These are phyloP conservation scores for Anoura caudifer DNA, from an alignment of 2,113 vertebrate species.

Conservation along the genomic window DNA sequence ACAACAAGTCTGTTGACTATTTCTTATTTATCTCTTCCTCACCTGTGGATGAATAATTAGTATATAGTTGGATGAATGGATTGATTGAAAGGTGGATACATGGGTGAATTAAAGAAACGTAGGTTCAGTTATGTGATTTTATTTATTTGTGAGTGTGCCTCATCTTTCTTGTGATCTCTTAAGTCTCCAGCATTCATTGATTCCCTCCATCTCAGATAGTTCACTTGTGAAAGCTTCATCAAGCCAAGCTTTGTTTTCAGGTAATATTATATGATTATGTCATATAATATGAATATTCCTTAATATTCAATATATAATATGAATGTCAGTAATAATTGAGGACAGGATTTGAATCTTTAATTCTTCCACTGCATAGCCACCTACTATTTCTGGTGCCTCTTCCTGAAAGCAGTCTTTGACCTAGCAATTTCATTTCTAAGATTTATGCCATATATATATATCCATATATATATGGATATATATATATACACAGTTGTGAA, in stretches of 20 bases:
- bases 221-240: not conserved
- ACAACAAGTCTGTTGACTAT: not conserved
- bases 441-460: not conserved
- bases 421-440: not conserved
- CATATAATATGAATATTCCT: too few relatives aligned
- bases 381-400: not conserved
- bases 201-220: not conserved
- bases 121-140: not conserved
- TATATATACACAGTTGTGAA: not conserved
- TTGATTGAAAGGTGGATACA: not conserved
- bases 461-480: too few relatives aligned
- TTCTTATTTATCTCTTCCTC: not conserved
- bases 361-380: not conserved
- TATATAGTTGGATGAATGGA: not conserved
- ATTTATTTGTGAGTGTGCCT: not conserved
- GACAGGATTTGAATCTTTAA: not conserved
- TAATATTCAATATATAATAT: too few relatives aligned
- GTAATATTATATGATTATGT: not conserved
- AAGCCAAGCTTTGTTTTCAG: not conserved
- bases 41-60: not conserved
- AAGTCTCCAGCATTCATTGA: conserved; percentile 17
- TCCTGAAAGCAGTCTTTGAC: conserved; percentile 21
- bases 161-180: conserved; percentile 17
- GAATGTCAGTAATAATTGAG: not conserved
- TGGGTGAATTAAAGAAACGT: not conserved